Percentiles rank a stretch among this genome's conserved stretches.
These are phyloP conservation scores for Temnothorax ravouxi DNA, from an alignment of 2,888 invertebrate genomes.

Conservation along the genomic window DNA sequence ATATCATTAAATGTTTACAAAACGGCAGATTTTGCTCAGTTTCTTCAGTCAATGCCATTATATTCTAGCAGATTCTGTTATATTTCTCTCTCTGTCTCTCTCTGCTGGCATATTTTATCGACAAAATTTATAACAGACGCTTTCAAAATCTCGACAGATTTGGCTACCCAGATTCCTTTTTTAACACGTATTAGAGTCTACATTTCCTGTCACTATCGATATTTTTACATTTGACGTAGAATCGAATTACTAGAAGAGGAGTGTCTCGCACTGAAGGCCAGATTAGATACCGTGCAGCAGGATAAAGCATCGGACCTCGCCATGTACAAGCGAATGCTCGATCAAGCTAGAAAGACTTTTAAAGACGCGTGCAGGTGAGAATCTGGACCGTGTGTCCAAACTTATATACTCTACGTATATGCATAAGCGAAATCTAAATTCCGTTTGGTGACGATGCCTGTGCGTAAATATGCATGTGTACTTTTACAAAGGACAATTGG, in stretches of 20 bases:
- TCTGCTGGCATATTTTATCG: too few species aligned
- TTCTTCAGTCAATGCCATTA: background rate
- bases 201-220: background rate
- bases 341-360: constrained; percentile 88
- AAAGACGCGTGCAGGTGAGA: constrained; percentile 86
- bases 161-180: background rate
- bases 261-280: constrained; percentile 89
- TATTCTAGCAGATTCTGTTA: too few species aligned
- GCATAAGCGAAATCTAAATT: constrained; percentile 9
- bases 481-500: constrained; percentile 41
- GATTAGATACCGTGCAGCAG: constrained; percentile 89
- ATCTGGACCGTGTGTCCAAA: background rate
- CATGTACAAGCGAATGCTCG: constrained; percentile 88
- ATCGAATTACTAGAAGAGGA: constrained; percentile 90
- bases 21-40: background rate
- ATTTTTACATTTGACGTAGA: constrained; percentile 75
- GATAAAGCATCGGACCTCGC: constrained; percentile 89
- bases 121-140: background rate
- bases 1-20: too few species aligned
- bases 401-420: background rate
- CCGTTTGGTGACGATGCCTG: background rate
- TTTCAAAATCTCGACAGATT: background rate
- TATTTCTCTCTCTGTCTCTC: too few species aligned
- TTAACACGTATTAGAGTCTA: background rate
- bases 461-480: constrained; percentile 3